Evolutionary conservation across 2,888 invertebrate genomes (phyloP).

Genomic region (Hecatera dysodea): DNA sequence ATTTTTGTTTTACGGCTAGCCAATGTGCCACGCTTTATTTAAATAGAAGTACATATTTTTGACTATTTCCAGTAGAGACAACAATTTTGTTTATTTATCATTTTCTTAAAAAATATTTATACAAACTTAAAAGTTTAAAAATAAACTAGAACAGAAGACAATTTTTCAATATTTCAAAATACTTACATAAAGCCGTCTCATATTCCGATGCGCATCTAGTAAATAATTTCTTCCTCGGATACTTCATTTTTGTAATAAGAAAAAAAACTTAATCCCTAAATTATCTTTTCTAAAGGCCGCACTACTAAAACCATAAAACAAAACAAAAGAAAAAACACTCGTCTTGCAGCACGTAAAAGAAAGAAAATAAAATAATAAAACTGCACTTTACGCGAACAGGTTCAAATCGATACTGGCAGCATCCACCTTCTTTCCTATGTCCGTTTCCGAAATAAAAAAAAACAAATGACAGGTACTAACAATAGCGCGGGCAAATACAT

Average conservation of each 20-base stretch:
- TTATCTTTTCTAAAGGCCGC: neutral
- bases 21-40: slow-evolving; percentile 21
- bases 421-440: slow-evolving; percentile 80
- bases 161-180: slow-evolving; percentile 15
- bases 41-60: slow-evolving; percentile 10
- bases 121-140: too few relatives aligned
- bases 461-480: slow-evolving; percentile 81
- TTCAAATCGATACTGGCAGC: slow-evolving; percentile 84
- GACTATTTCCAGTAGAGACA: neutral
- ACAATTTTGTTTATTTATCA: neutral
- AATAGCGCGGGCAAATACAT: slow-evolving; percentile 67
- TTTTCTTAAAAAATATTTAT: neutral
- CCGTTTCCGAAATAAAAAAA: slow-evolving; percentile 86
- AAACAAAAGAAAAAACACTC: slow-evolving; percentile 24
- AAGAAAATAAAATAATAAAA: slow-evolving; percentile 66
- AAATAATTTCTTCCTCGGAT: slow-evolving; percentile 81
- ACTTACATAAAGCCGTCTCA: slow-evolving; percentile 82
- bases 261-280: slow-evolving; percentile 12
- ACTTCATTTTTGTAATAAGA: slow-evolving; percentile 80
- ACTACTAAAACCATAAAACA: slow-evolving; percentile 43
- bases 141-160: too few relatives aligned
- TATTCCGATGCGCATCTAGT: slow-evolving; percentile 74
- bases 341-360: slow-evolving; percentile 3
- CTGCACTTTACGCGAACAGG: slow-evolving; percentile 87
- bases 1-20: slow-evolving; percentile 69